These are phyloP conservation scores for Schizopygopsis malacanthus DNA, from an alignment of 2,797 vertebrate genomes.

Conservation along the genomic window DNA sequence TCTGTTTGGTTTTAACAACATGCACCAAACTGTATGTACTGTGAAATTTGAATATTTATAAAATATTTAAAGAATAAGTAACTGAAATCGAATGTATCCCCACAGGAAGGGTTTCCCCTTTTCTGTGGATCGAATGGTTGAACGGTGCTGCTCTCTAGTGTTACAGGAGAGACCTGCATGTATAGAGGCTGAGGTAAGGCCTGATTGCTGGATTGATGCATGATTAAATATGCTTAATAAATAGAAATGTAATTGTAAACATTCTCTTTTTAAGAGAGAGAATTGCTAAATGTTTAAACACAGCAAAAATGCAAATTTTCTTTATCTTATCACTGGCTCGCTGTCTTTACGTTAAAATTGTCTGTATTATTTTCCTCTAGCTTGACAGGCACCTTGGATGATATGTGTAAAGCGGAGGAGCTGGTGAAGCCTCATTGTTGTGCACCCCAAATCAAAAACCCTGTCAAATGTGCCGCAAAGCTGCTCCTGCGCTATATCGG, in stretches of 20 bases:
- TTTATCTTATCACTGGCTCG: neutral
- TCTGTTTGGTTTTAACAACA: no score
- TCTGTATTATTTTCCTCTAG: constrained; percentile 60
- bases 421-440: constrained; percentile 67
- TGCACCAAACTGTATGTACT: no score
- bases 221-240: neutral
- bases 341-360: neutral
- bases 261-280: no score
- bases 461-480: constrained; percentile 66
- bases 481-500: constrained; percentile 65
- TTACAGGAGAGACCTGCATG: constrained; percentile 61
- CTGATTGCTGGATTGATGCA: neutral
- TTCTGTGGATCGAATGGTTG: constrained; percentile 65
- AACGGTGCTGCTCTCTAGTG: constrained; percentile 73
- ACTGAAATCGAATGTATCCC: neutral
- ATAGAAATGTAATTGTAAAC: neutral
- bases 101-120: constrained; percentile 12
- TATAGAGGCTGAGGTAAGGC: constrained; percentile 67
- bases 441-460: constrained; percentile 14
- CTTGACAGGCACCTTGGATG: constrained; percentile 56
- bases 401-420: constrained; percentile 58
- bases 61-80: no score
- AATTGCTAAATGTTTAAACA: neutral
- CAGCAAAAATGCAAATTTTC: neutral
- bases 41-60: no score